phyloP scores from a whole-genome alignment of 2,888 invertebrate genomes.

The Spatulosminthurus flaviceps region DNA sequence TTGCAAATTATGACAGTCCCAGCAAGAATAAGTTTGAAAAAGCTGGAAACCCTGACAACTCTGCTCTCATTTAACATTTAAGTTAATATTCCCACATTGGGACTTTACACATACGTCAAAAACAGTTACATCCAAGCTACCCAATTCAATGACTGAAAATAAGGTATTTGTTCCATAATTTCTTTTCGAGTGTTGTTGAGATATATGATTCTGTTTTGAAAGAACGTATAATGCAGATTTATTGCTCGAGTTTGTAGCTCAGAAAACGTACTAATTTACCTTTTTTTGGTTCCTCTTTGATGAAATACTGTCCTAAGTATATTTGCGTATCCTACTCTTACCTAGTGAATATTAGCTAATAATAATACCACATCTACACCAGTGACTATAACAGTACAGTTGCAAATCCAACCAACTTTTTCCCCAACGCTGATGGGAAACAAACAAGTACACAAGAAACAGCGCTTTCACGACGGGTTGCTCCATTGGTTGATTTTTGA shows the following conservation, averaged over 20 bases:
- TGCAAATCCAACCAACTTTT: neutral
- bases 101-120: too few species aligned
- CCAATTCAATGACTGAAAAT: neutral
- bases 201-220: neutral
- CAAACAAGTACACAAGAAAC: neutral
- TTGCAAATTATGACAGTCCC: neutral
- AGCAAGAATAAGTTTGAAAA: conserved; percentile 1
- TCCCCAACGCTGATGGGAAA: neutral
- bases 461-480: conserved; percentile 42
- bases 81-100: neutral
- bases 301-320: neutral
- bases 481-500: conserved; percentile 21
- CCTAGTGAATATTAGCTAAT: too few species aligned
- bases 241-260: neutral
- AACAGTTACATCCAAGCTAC: neutral
- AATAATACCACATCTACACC: too few species aligned
- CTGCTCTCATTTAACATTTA: conserved; percentile 16
- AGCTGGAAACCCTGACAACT: neutral
- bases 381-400: neutral
- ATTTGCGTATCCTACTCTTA: too few species aligned
- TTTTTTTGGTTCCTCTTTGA: neutral
- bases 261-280: neutral
- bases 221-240: neutral
- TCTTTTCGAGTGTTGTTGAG: too few species aligned
- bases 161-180: conserved; percentile 9